A percentile compares a stretch with the other conserved stretches of the same genome.
These are phyloP conservation scores for Pagrus major DNA, from an alignment of 2,113 vertebrate genomes.

Conservation along the genomic window DNA sequence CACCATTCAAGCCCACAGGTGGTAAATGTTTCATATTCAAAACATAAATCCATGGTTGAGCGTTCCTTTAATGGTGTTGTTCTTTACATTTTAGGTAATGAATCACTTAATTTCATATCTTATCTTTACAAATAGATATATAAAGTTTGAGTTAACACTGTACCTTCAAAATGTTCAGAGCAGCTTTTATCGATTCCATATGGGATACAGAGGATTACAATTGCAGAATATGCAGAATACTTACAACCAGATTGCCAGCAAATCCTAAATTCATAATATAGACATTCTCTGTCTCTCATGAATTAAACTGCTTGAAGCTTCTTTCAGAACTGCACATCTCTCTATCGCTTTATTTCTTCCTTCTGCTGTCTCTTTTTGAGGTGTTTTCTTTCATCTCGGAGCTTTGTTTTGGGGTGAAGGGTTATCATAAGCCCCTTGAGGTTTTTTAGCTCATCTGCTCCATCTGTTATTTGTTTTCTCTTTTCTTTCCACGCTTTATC, in stretches of 20 bases:
- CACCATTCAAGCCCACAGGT: not conserved
- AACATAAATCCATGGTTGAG: not conserved
- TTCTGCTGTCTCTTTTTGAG: slow-evolving; percentile 5
- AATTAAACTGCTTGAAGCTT: slow-evolving; percentile 34
- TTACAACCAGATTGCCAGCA: slow-evolving; percentile 17
- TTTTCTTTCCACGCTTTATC: slow-evolving; percentile 40
- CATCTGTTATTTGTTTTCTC: slow-evolving; percentile 57
- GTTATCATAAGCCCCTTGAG: slow-evolving; percentile 48
- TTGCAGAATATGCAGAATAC: not conserved
- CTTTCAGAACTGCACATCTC: slow-evolving; percentile 3
- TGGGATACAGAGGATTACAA: slow-evolving; percentile 17
- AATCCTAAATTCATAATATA: slow-evolving; percentile 18
- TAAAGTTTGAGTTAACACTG: not conserved
- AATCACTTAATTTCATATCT: not conserved
- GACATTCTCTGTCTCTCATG: slow-evolving; percentile 38
- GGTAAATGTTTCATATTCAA: slow-evolving; percentile 13
- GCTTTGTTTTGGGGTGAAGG: slow-evolving; percentile 58
- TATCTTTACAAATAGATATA: not conserved
- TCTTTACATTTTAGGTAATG: not conserved
- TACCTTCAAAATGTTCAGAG: slow-evolving; percentile 7
- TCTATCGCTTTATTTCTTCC: slow-evolving; percentile 21
- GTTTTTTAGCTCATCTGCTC: slow-evolving; percentile 45
- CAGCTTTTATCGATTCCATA: slow-evolving; percentile 11
- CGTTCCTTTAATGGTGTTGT: not conserved
- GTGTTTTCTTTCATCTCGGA: slow-evolving; percentile 55